Base-by-base conservation (phyloP, 2,113 vertebrate genomes). In the Sander vitreus region DNA sequence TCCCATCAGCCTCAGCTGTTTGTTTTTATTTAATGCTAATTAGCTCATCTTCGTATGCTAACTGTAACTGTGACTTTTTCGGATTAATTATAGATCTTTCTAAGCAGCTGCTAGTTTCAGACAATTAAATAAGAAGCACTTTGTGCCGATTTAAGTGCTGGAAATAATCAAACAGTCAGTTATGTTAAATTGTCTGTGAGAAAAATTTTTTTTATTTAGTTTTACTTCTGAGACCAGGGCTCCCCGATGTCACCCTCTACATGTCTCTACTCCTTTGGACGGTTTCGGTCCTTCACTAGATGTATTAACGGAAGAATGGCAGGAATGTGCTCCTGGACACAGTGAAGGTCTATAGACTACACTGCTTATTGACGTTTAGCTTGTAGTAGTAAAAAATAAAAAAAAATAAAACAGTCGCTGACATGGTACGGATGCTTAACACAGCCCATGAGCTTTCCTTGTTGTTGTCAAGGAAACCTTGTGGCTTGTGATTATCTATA, bases 281-380 rank as follows among this genome's bases (percentile, higher is more conserved):
- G n/a, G 18, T 88, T 78, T 80, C 62, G 53, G 21, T 72, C 33
- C 19, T 59, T 75, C 6, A 43, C 27, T 58, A 74, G 47, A 53
- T 18, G 23, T 73, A 33, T 1, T 48, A 73, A 59, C 15, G 58
- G 54, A 15, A 36, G 11, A 30, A 78, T 14, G 67, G 59, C 48
- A 67, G 18, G 16, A 19, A 54, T 25, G 55, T 72, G 73, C 33
- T 69, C 64, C 60, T 76, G 62, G 57, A 84, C 50, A 66, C 45
- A 39, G 57, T 45, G 63, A 78, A 86, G 82, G 89, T 89, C 89
- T 91, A 88, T 82, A 90, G 90, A 91, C 86, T 73, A 55, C 43
- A 70, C 33, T 27, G 23, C 45, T 78, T 18, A 62, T 13, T 55
- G 47, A 23, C 45, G 10, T 75, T 79, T 50, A 62, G 51, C 14